Conservation (phyloP, 2,113 vertebrate species). For the Sigmodon hispidus region DNA sequence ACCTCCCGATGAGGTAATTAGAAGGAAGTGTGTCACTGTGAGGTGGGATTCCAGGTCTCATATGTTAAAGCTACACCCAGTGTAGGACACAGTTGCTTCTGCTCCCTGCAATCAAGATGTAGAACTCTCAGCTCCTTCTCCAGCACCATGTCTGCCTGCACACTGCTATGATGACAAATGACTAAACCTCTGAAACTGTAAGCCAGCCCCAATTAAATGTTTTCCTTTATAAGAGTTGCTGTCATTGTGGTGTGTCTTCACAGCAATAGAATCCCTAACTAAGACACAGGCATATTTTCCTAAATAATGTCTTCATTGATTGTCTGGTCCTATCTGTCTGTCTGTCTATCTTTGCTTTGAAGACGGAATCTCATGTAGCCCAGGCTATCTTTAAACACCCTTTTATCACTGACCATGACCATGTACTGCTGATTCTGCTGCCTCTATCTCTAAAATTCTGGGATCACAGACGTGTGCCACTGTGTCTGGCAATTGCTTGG, state of each 20-base stretch:
- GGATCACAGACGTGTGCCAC: not conserved
- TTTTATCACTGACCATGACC: not conserved
- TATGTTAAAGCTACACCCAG: not conserved
- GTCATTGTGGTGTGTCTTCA: not conserved
- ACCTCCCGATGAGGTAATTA: conserved; percentile 81
- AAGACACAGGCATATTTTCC: not conserved
- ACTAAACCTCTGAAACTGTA: not conserved
- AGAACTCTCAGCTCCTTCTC: not conserved
- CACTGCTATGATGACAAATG: not conserved
- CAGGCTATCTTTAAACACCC: not conserved
- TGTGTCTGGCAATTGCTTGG: not conserved
- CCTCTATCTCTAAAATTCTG: not conserved
- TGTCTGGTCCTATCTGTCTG: not conserved
- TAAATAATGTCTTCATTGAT: not conserved
- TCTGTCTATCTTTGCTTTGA: not conserved
- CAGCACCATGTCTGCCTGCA: not conserved
- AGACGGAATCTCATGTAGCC: not conserved
- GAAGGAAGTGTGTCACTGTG: not conserved
- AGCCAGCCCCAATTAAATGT: not conserved
- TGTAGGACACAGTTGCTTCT: not conserved
- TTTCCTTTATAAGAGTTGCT: not conserved
- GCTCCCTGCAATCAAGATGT: not conserved
- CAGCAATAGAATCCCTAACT: not conserved
- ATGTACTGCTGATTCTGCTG: not conserved
- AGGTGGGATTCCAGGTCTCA: not conserved